phyloP scores from a whole-genome alignment of 2,888 invertebrate genomes.

The Pollenia amentaria region DNA sequence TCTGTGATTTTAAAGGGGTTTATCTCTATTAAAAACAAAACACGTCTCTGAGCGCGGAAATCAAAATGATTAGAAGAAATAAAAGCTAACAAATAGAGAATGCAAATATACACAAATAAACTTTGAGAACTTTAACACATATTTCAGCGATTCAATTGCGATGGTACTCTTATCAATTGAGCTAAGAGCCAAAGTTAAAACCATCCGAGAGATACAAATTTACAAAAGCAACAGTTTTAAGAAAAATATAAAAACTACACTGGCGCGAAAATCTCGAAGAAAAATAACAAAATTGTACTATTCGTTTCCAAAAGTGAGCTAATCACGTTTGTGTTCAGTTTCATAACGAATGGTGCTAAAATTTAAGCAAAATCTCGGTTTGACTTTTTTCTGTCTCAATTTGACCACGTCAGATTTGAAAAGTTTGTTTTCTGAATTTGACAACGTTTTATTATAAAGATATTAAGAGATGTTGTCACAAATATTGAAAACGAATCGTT shows the following conservation, averaged over 20 bases:
- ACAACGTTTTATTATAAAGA: too few species aligned
- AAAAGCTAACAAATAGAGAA: background rate
- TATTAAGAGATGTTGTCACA: too few species aligned
- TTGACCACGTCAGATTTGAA: too few species aligned
- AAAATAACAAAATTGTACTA: too few species aligned
- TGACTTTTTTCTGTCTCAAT: too few species aligned
- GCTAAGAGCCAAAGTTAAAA: conserved; percentile 37
- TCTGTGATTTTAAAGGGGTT: background rate
- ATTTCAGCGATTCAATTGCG: conserved; percentile 25
- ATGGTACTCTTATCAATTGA: conserved; percentile 51
- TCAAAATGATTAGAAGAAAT: background rate
- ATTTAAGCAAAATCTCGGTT: too few species aligned
- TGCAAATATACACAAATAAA: background rate
- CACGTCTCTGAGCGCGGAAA: conserved; percentile 52
- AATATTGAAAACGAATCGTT: too few species aligned
- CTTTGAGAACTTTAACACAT: conserved; percentile 45
- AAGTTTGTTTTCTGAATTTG: too few species aligned
- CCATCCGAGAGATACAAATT: conserved; percentile 16
- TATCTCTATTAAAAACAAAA: background rate
- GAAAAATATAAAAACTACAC: conserved; percentile 26
- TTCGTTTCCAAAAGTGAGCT: too few species aligned
- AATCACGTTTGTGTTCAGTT: too few species aligned
- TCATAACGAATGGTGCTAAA: too few species aligned
- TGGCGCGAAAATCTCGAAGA: too few species aligned
- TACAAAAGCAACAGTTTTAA: conserved; percentile 57